These are phyloP conservation scores for Pelochelys cantorii DNA, from an alignment of 2,797 vertebrate species.

Conservation along the genomic window DNA sequence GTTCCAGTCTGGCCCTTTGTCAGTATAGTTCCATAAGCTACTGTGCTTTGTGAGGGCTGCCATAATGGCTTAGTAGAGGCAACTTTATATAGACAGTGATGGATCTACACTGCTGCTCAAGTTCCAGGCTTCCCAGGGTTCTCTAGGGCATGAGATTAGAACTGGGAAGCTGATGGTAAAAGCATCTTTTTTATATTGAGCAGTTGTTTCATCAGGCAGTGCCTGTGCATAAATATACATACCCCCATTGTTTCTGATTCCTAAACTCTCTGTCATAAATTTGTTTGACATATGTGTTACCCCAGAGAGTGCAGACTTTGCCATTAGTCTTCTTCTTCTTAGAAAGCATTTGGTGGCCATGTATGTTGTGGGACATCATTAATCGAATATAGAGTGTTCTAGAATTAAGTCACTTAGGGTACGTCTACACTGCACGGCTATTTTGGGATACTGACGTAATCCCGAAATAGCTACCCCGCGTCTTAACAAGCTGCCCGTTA, in stretches of 20 bases:
- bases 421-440: no score
- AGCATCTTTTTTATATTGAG: conserved; percentile 2
- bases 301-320: not conserved
- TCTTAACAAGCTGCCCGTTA: no score
- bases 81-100: not conserved
- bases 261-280: not conserved
- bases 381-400: not conserved
- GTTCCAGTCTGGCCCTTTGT: no score
- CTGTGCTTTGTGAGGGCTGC: not conserved
- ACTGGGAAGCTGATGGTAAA: not conserved
- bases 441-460: no score
- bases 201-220: conserved; percentile 16
- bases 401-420: no score
- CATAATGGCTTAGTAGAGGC: not conserved
- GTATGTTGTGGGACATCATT: not conserved
- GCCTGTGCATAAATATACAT: not conserved
- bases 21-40: not conserved
- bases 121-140: not conserved
- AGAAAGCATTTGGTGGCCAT: conserved; percentile 29
- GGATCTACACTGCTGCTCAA: not conserved
- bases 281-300: not conserved
- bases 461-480: no score
- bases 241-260: conserved; percentile 32
- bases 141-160: not conserved
- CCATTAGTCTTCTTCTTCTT: conserved; percentile 17